Conservation (phyloP, 2,888 invertebrate genomes). For the Margaritifera margaritifera region DNA sequence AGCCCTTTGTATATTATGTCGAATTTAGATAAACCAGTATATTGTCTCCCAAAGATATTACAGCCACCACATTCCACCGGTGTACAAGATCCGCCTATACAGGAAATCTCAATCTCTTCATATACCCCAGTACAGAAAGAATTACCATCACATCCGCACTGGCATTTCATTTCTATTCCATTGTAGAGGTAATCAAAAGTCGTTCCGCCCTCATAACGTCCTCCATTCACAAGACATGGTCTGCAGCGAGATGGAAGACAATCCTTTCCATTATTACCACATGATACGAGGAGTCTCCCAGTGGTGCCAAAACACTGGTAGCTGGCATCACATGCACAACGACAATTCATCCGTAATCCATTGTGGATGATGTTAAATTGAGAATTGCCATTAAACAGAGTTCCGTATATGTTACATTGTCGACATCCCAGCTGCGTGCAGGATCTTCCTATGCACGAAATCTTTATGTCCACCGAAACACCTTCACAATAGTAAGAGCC, state of each 20-base stretch:
- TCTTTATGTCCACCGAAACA: constrained; percentile 15
- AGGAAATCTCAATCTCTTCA: constrained; percentile 30
- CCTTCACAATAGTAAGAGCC: constrained; percentile 52
- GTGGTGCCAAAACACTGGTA: constrained; percentile 24
- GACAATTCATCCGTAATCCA: constrained; percentile 27
- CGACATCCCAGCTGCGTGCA: constrained; percentile 32
- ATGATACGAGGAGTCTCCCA: constrained; percentile 21
- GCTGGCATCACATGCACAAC: constrained; percentile 31
- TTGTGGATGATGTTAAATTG: constrained; percentile 22
- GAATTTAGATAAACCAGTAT: constrained; percentile 24
- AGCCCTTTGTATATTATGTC: constrained; percentile 23
- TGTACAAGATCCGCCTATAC: constrained; percentile 27
- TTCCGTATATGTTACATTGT: constrained; percentile 25
- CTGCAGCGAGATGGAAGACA: constrained; percentile 23
- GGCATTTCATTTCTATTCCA: constrained; percentile 35
- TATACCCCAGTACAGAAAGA: constrained; percentile 36
- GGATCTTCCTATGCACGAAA: constrained; percentile 25
- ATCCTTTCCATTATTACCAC: constrained; percentile 23
- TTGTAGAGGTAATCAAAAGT: constrained; percentile 30
- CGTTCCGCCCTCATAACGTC: constrained; percentile 10
- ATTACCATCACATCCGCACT: constrained; percentile 43
- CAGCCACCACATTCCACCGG: constrained; percentile 28
- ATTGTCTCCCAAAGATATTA: constrained; percentile 21
- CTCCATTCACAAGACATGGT: constrained; percentile 15
- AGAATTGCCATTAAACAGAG: constrained; percentile 13